phyloP scores from a whole-genome alignment of 2,113 vertebrate species.

The Genyomyrus donnyi region DNA sequence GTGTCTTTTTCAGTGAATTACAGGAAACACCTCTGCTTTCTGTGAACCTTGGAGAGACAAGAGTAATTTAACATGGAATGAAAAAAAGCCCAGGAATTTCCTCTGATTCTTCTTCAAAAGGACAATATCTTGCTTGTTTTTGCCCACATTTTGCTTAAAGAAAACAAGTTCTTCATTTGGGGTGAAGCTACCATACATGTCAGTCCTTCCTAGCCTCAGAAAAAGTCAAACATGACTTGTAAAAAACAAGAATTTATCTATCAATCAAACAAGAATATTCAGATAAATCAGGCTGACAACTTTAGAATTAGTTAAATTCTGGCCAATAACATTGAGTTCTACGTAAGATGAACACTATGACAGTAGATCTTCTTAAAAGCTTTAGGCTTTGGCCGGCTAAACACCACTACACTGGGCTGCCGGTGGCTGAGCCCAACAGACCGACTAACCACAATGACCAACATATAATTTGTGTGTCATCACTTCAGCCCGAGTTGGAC shows the following conservation, averaged over 20 bases:
- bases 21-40: slow-evolving; percentile 40
- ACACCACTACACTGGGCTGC: not conserved
- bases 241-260: not conserved
- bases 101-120: slow-evolving; percentile 38
- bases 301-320: not conserved
- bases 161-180: slow-evolving; percentile 17
- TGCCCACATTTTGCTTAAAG: slow-evolving; percentile 23
- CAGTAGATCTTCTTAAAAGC: not conserved
- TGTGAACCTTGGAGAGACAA: slow-evolving; percentile 27
- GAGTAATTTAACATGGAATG: slow-evolving; percentile 40
- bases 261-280: not conserved
- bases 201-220: not conserved
- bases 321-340: not conserved
- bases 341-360: not conserved
- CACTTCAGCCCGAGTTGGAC: not conserved
- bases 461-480: not conserved
- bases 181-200: not conserved
- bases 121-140: slow-evolving; percentile 28
- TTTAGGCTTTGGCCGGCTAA: not conserved
- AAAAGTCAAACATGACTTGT: not conserved
- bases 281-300: not conserved
- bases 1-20: slow-evolving; percentile 37
- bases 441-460: not conserved
- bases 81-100: slow-evolving; percentile 38
- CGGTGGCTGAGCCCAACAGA: not conserved